Conservation (phyloP, 1,140 invertebrate genomes). For the Grapholita molesta region DNA sequence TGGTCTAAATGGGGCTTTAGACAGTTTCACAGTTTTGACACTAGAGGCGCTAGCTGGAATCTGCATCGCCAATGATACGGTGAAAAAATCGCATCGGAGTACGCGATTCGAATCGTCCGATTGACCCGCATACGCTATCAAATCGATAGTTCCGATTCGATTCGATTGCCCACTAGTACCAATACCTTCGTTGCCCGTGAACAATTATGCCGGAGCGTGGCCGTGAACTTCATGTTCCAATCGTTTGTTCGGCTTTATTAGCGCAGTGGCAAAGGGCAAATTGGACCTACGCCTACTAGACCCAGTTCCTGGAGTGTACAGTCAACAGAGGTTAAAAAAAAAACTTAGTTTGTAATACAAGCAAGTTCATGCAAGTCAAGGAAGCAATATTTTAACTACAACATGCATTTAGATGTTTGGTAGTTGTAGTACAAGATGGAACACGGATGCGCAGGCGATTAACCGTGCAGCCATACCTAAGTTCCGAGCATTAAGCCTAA, state of each 20-base stretch:
- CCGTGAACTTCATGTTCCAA: slow-evolving; percentile 5
- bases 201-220: neutral
- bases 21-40: too few relatives aligned
- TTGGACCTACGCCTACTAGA: neutral
- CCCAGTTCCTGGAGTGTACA: neutral
- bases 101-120: slow-evolving; percentile 29
- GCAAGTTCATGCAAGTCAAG: too few relatives aligned
- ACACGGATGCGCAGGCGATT: too few relatives aligned
- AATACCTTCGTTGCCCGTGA: slow-evolving; percentile 13
- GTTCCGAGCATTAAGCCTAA: too few relatives aligned
- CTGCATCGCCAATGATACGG: neutral
- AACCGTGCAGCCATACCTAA: too few relatives aligned
- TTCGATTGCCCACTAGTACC: slow-evolving; percentile 31
- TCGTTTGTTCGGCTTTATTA: slow-evolving; percentile 7
- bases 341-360: too few relatives aligned
- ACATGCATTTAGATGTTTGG: too few relatives aligned
- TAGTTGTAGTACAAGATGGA: too few relatives aligned
- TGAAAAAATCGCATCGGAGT: neutral
- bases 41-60: too few relatives aligned
- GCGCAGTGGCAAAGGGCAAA: slow-evolving; percentile 8
- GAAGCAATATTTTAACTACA: too few relatives aligned
- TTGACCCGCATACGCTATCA: slow-evolving; percentile 43
- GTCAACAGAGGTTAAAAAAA: neutral
- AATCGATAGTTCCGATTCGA: slow-evolving; percentile 34
- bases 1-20: too few relatives aligned